Base-by-base conservation (phyloP, 2,888 invertebrate genomes). In the Drosophila colorata region DNA sequence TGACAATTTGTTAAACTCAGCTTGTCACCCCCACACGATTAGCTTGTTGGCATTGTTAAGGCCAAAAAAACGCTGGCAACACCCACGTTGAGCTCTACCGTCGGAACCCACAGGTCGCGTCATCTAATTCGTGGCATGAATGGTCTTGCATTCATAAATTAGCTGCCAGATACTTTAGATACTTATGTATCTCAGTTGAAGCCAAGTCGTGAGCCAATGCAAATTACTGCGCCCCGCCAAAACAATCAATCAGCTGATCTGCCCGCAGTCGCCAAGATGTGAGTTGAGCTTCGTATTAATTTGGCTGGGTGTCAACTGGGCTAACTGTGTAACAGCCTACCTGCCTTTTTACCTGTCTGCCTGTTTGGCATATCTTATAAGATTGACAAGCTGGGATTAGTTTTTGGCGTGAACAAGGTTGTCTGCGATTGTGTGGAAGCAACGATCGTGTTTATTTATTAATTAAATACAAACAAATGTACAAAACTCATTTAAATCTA, bases 71-170 rank as follows among this genome's bases (percentile, higher is more conserved):
- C 38, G n/a, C 51, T 66, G 63, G 56, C 69, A 74, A 77, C 83
- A 73, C 84, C 81, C 78, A 86, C 84, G 49, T 72, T 33, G 46
- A 59, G 47, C 43, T 18, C 23, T 37, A 35, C 37, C 20, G 33
- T 20, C 18, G 65, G 59, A 61, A 46, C 55, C 28, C 57, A 73
- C 56, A 66, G 66, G 16, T 43, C 64, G 68, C 69, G 74, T 81
- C 80, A 86, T 85, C 83, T 87, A 86, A 81, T 85, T 87, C 78
- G 74, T 68, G 77, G 72, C 71, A 75, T 85, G 85, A 86, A 87
- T 87, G 85, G 63, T 71, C 73, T 83, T 81, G 87, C 86, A 81
- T 87, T 87, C 80, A 87, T 87, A 87, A 87, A 86, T 87, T 86
- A 80, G 71, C 72, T 64, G 66, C 46, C 56, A 69, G 56, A 69